Conservation (phyloP, 2,113 vertebrate species). For the Plotosus lineatus region DNA sequence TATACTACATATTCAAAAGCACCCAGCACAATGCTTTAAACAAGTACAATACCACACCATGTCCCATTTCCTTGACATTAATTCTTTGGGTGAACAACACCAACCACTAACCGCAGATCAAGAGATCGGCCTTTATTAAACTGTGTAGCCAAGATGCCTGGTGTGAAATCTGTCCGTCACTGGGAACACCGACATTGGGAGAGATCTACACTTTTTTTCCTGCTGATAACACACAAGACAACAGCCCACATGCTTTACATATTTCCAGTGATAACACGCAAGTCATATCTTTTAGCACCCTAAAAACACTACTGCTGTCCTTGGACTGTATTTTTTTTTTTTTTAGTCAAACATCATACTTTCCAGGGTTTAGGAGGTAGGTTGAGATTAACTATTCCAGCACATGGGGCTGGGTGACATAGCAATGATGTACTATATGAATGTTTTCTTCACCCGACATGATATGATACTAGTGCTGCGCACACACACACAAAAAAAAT, state of each 20-base stretch:
- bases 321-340: not conserved
- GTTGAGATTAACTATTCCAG: constrained; percentile 11
- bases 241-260: constrained; percentile 5
- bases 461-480: not conserved
- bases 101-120: not conserved
- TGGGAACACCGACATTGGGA: not conserved
- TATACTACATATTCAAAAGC: constrained; percentile 9
- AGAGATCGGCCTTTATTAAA: not conserved
- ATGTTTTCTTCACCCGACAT: too few relatives aligned
- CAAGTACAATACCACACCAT: not conserved
- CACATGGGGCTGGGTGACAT: not conserved
- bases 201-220: not conserved
- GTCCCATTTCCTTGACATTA: not conserved
- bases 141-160: not conserved
- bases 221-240: not conserved
- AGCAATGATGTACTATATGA: not conserved
- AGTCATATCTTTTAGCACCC: not conserved
- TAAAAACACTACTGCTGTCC: not conserved
- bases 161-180: not conserved
- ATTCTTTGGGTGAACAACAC: not conserved
- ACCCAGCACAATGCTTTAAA: constrained; percentile 1
- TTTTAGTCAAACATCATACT: constrained; percentile 26
- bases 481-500: not conserved
- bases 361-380: not conserved
- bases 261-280: constrained; percentile 1